Conservation (phyloP, 1,140 invertebrate species). For the Temnothorax curvispinosus region DNA sequence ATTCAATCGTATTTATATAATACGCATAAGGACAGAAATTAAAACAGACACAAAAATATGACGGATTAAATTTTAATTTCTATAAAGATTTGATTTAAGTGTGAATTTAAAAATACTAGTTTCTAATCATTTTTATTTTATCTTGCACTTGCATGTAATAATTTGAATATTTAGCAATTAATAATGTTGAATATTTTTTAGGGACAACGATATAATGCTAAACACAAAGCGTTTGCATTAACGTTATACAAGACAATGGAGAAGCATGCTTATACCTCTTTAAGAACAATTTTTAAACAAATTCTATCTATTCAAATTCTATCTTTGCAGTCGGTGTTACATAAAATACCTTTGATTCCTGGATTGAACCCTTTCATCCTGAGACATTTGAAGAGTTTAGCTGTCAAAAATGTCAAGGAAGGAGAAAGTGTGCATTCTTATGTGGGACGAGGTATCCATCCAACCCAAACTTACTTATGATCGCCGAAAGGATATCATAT, state of each 20-base stretch:
- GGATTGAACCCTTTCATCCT: constrained; percentile 11
- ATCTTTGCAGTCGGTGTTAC: neutral
- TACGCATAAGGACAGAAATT: too few relatives aligned
- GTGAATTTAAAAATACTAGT: too few relatives aligned
- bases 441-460: neutral
- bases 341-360: neutral
- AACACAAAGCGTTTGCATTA: neutral
- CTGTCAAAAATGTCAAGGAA: neutral
- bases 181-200: neutral
- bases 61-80: too few relatives aligned
- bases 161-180: too few relatives aligned
- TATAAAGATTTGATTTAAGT: too few relatives aligned
- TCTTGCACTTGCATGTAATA: too few relatives aligned
- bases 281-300: neutral
- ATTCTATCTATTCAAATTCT: constrained; percentile 8
- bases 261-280: neutral
- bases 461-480: neutral
- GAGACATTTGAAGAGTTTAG: neutral
- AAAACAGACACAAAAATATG: too few relatives aligned
- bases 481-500: neutral
- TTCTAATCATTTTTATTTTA: too few relatives aligned
- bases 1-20: too few relatives aligned
- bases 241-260: constrained; percentile 12
- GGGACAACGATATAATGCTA: neutral
- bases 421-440: neutral